These are phyloP conservation scores for Diarsia rubi DNA, from an alignment of 2,888 invertebrate species.

Conservation along the genomic window DNA sequence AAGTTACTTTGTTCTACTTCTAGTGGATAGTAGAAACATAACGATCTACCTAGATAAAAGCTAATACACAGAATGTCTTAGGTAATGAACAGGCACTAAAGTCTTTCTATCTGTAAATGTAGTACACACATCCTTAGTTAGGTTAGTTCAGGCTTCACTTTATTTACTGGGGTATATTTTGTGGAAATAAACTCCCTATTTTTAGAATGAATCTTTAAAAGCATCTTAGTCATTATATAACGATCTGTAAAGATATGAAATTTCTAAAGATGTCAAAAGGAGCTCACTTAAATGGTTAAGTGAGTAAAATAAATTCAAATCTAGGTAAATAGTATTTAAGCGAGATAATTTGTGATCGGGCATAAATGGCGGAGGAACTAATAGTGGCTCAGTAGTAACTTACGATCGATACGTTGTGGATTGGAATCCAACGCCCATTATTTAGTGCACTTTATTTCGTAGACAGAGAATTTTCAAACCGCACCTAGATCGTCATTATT, in stretches of 20 bases:
- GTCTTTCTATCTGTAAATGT: neutral
- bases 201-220: slow-evolving; percentile 4
- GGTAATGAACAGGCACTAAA: slow-evolving; percentile 6
- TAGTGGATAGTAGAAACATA: neutral
- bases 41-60: slow-evolving; percentile 27
- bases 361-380: neutral
- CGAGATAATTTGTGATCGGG: neutral
- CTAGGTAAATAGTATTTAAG: neutral
- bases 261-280: neutral
- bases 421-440: neutral
- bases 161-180: neutral
- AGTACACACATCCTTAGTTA: neutral
- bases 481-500: too few relatives aligned
- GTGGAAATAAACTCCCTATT: neutral
- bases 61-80: slow-evolving; percentile 13
- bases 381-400: neutral
- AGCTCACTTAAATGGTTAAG: neutral
- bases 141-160: neutral
- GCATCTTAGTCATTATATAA: neutral
- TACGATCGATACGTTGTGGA: neutral
- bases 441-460: neutral
- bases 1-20: neutral
- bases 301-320: slow-evolving; percentile 16
- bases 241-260: neutral
- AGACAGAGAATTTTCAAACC: too few relatives aligned